phyloP scores from a whole-genome alignment of 2,113 vertebrate species.

The Hippocampus mohnikei region DNA sequence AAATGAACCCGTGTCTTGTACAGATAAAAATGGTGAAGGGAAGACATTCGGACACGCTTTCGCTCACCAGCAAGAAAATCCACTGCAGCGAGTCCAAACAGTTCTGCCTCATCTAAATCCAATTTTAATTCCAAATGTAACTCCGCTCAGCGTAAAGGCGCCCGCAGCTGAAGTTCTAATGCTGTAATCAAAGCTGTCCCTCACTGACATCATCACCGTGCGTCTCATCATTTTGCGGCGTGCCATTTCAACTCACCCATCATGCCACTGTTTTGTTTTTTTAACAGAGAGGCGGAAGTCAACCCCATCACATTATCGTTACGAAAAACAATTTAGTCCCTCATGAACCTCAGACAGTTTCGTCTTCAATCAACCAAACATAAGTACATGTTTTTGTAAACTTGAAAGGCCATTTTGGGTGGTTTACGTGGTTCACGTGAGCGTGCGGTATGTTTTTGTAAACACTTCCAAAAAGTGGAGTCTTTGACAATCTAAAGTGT shows the following conservation, averaged over 20 bases:
- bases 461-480: too few relatives aligned
- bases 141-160: conserved; percentile 2
- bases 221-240: conserved; percentile 43
- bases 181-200: conserved; percentile 61
- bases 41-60: neutral
- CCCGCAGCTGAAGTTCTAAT: conserved; percentile 43
- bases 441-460: too few relatives aligned
- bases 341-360: too few relatives aligned
- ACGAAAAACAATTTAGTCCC: neutral
- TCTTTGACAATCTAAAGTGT: too few relatives aligned
- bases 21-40: neutral
- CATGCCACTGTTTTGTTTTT: conserved; percentile 16
- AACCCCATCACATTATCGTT: neutral
- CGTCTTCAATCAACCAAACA: too few relatives aligned
- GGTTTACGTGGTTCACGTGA: too few relatives aligned
- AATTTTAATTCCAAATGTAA: conserved; percentile 16
- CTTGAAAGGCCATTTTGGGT: too few relatives aligned
- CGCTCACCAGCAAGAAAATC: conserved; percentile 1
- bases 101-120: conserved; percentile 26
- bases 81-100: conserved; percentile 7
- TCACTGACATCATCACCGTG: conserved; percentile 50
- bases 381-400: too few relatives aligned
- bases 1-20: neutral
- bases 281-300: conserved; percentile 9
- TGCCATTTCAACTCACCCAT: conserved; percentile 53